Evolutionary conservation across 2,113 vertebrate genomes (phyloP).

Genomic region (Daubentonia madagascariensis): DNA sequence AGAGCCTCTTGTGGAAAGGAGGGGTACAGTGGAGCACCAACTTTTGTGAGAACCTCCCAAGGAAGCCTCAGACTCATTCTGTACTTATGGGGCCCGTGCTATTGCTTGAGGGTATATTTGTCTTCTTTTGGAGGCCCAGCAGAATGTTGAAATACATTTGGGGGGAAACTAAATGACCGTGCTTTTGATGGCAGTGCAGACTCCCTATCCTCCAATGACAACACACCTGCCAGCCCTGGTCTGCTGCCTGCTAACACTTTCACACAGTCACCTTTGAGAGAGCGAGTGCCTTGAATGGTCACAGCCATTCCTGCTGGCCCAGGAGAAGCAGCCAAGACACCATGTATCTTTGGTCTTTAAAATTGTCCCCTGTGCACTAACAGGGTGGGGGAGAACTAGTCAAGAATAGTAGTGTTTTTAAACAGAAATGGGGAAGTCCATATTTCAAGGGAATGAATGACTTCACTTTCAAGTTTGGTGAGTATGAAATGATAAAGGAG

Average conservation of each 20-base stretch:
- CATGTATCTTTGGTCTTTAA: neutral
- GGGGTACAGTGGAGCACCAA: neutral
- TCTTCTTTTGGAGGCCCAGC: neutral
- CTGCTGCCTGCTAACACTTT: neutral
- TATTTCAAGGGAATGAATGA: neutral
- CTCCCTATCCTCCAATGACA: neutral
- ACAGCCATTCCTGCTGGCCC: neutral
- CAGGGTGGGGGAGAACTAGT: neutral
- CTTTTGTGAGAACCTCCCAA: neutral
- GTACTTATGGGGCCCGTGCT: rapidly evolving
- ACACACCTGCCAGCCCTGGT: neutral
- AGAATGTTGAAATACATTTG: neutral
- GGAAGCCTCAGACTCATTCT: neutral
- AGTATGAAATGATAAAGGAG: neutral
- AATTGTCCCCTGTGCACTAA: neutral
- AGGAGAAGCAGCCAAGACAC: neutral
- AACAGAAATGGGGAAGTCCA: neutral
- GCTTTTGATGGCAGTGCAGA: neutral
- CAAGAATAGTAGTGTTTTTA: neutral
- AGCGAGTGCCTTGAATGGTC: neutral
- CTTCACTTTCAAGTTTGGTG: neutral
- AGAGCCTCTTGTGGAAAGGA: neutral
- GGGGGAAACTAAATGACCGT: neutral
- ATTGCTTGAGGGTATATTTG: neutral
- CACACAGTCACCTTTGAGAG: neutral